Evolutionary conservation across 2,797 vertebrate species (phyloP).

Genomic region (Mormyrops attenuatus): DNA sequence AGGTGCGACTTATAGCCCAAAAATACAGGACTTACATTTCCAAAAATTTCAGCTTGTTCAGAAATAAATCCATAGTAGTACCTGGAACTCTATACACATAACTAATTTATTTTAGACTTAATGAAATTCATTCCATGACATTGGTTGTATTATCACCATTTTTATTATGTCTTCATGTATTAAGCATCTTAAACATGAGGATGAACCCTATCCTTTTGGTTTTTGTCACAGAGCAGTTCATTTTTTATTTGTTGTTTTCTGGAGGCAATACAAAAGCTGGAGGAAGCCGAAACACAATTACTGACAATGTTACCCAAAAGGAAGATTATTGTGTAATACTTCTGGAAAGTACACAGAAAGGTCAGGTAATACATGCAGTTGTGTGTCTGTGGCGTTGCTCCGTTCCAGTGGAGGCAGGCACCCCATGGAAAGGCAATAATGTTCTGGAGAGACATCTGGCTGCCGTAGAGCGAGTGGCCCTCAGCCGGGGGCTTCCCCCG

Average conservation of each 20-base stretch:
- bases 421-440: conserved; percentile 52
- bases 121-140: neutral
- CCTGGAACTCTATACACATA: neutral
- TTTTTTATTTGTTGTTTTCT: neutral
- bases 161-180: neutral
- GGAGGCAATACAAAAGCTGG: neutral
- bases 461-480: conserved; percentile 69
- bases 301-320: neutral
- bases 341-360: neutral
- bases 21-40: neutral
- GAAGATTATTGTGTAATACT: neutral
- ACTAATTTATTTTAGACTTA: neutral
- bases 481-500: conserved; percentile 70
- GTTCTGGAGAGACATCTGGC: conserved; percentile 65
- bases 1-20: no score
- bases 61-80: neutral
- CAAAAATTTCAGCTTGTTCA: neutral
- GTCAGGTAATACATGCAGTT: neutral
- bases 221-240: neutral
- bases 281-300: neutral
- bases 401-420: conserved; percentile 59
- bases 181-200: neutral
- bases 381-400: neutral
- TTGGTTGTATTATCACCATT: neutral
- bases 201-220: neutral